phyloP scores from a whole-genome alignment of 2,888 invertebrate genomes.

The Eupithecia tripunctaria region DNA sequence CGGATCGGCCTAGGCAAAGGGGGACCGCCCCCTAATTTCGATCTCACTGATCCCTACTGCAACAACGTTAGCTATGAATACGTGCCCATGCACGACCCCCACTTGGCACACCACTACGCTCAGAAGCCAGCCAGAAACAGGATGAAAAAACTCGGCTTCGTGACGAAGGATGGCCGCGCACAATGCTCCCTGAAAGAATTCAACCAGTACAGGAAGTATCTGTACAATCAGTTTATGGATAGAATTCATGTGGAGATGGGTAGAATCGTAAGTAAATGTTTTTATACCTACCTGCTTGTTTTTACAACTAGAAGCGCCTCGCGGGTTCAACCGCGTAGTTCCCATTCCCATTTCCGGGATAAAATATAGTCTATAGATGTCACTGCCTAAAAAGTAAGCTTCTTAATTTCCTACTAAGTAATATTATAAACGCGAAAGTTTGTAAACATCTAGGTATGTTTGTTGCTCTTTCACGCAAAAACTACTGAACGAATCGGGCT shows the following conservation, averaged over 20 bases:
- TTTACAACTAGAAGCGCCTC: too few species aligned
- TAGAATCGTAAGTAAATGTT: constrained; percentile 59
- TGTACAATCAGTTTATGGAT: constrained; percentile 84
- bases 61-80: constrained; percentile 81
- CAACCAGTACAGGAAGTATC: constrained; percentile 86
- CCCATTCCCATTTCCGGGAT: too few species aligned
- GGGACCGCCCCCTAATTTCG: constrained; percentile 67
- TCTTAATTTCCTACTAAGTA: too few species aligned
- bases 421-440: too few species aligned
- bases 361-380: too few species aligned
- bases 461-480: too few species aligned
- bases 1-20: constrained; percentile 67
- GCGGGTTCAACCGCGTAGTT: too few species aligned
- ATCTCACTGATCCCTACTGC: constrained; percentile 77
- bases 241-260: constrained; percentile 77
- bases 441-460: too few species aligned
- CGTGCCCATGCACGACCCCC: constrained; percentile 85
- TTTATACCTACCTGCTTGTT: too few species aligned
- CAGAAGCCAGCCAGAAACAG: constrained; percentile 70
- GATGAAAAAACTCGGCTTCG: constrained; percentile 81
- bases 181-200: constrained; percentile 87
- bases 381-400: too few species aligned
- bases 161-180: constrained; percentile 85
- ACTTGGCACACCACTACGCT: constrained; percentile 81
- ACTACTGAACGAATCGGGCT: too few species aligned